Evolutionary conservation across 2,888 invertebrate genomes (phyloP), one percentile per base, ranked within the genome.

Genomic region (Cerceris ruficornis): DNA sequence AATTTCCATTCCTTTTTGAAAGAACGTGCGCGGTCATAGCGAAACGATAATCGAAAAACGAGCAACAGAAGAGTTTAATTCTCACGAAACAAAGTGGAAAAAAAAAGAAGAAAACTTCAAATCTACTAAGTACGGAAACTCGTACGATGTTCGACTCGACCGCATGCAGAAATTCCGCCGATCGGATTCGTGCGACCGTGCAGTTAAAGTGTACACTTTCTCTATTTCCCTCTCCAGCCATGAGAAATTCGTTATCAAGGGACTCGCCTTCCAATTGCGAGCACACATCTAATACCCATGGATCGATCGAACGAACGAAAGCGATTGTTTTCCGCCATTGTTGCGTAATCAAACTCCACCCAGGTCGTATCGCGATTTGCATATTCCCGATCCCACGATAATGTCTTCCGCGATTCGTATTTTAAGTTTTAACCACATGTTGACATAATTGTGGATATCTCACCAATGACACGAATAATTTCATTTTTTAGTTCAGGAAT

Each of bases 291-390:
- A 84, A 82, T 79, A 60, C 67, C 49, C 49, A 67, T 60, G 61
- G 59, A 83, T 81, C 84, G 83, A 84, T 84, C 71, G 73, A 54
- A 69, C 66, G 52, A 71, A 13, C 41, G 43, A 69, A 69, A 75
- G 81, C 82, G 80, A 84, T 84, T 86, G 85, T 86, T 87, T 87
- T 77, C 77, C 71, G 57, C 50, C 73, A 80, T 85, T 74, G 80
- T 85, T 81, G 73, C 80, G 84, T 88, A 88, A 88, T 85, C 81
- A 78, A 77, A 76, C 82, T 79, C 83, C 85, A 49, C 80, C 82
- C 78, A 54, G 39, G 59, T 71, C 65, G 64, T 69, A 76, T 79
- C 79, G 69, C 55, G 67, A 80, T 84, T 87, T 87, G 83, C 86
- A 88, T 87, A 85, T 69, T 85, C 74, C 73, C 74, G 67, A 77